Base-by-base conservation (phyloP, 2,797 vertebrate species). In the Protosalanx chinensis region DNA sequence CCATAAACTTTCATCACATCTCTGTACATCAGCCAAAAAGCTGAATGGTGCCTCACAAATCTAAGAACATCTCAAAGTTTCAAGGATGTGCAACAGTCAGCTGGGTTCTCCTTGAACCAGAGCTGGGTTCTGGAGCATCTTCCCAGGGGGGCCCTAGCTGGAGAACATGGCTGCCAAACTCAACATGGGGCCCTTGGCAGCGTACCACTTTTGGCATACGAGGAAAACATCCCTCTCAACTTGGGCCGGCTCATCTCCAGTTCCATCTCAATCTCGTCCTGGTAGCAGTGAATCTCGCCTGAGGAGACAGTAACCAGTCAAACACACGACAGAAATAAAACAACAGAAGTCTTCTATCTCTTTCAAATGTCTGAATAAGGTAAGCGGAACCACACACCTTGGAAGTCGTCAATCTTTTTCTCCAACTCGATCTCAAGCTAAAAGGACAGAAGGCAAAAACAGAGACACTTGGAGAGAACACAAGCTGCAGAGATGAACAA, bases 241-340 rank as follows among this genome's bases (percentile, higher is more conserved):
- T 94, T 97, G 0, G 96, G 96, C 64, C 98, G 86, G 67, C 90
- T 90, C 83, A 72, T 95, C 81, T 98, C 92, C 16, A 99, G 91
- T 82, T 98, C 96, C 12, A 91, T 90, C 80, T 99, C 97, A 13
- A 99, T 99, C 74, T 96, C 95, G 18, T 98, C 95, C 84, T 97
- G 95, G 86, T 95, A 99, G 74, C 82, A 90, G 1, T 91, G 92
- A 81, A 99, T 95, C 84, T 96, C 95, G 76, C 93, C 95, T 96
- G 81, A 51, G 75, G 78, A 30, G 8, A 12, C 32, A 76, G 78
- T 83, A 46, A 79, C 60, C 76, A 49, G 13, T 33, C 32, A 68
- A 27, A 53, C 15, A 23, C 33, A 62, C 64, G 15, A 64, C 65
- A 4, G 12, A n/a, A 15, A 6, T 49, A 8, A 6, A 33, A 59